Percentiles rank a stretch among this genome's conserved stretches.
These are phyloP conservation scores for Linepithema humile DNA, from an alignment of 1,140 invertebrate species.

Conservation along the genomic window DNA sequence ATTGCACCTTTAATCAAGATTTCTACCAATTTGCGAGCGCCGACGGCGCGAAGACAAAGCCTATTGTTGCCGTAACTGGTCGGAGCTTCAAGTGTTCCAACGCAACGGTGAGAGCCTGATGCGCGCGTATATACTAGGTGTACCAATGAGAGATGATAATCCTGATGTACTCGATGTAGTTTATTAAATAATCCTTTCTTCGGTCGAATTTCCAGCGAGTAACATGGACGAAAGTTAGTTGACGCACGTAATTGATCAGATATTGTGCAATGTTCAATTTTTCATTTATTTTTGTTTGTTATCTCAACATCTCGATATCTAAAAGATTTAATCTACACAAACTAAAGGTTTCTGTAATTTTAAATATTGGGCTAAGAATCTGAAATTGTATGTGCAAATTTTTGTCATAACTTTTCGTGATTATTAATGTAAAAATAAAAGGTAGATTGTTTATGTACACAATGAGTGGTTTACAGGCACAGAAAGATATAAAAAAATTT, in stretches of 20 bases:
- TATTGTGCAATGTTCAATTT: neutral
- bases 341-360: neutral
- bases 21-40: conserved; percentile 84
- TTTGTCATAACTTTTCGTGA: neutral
- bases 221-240: neutral
- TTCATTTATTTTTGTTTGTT: neutral
- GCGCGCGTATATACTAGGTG: conserved; percentile 75
- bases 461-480: neutral
- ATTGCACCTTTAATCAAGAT: conserved; percentile 85
- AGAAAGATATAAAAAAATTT: neutral
- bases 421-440: neutral
- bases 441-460: neutral
- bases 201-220: neutral
- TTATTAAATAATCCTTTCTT: neutral
- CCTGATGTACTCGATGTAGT: neutral
- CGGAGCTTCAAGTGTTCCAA: conserved; percentile 84
- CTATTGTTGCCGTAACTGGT: conserved; percentile 84
- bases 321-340: neutral
- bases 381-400: neutral
- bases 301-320: neutral
- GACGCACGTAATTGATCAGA: neutral
- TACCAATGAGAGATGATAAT: conserved; percentile 14
- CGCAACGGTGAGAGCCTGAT: conserved; percentile 77
- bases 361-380: neutral
- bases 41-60: conserved; percentile 84